Base-by-base conservation (phyloP, 2,113 vertebrate species). In the Tyto alba region DNA sequence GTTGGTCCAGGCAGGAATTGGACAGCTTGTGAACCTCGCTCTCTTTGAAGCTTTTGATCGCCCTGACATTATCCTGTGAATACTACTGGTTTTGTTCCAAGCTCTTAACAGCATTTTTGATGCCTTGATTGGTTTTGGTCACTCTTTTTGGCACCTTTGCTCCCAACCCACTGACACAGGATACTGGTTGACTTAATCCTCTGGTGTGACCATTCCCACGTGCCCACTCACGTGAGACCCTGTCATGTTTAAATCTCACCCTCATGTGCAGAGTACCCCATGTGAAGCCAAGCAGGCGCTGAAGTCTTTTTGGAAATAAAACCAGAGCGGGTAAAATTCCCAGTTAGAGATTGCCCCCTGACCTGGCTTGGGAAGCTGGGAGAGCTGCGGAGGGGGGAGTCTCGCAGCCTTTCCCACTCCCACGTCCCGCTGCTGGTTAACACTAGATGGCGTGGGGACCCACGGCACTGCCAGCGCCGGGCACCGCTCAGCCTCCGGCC, bases 391-490 rank as follows among this genome's bases (percentile, higher is more conserved):
- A 26, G 59, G 6, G 4, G 17, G 21, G 23, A 20, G 16, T 18
- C 34, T 25, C 55, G 1, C 45, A 11, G 23, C 47, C 22, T 38
- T 14, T 40, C 48, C 56, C 30, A 12, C 21, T 26, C 32, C 45
- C 41, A 20, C 19, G n/a, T 59, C 69, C 48, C 48, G 2, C 48
- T 10, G 30, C 47, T 20, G 9, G 5, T 20, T 2, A 12, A 83
- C 92, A 83, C 83, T 78, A 91, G 88, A 40, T 78, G 88, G 92
- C 88, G 77, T 5, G 53, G 78, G 71, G 67, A 88, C 71, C 40
- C 66, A 9, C 18, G 15, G 34, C 45, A 18, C n/a, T n/a, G n/a
- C n/a, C n/a, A n/a, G n/a, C n/a, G n/a, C 13, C 12, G 1, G 52
- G 41, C 43, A 15, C 29, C 2, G 80, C 48, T 50, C 63, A 0